Base-by-base conservation (phyloP, 1,140 invertebrate species). In the Temnothorax nylanderi region DNA sequence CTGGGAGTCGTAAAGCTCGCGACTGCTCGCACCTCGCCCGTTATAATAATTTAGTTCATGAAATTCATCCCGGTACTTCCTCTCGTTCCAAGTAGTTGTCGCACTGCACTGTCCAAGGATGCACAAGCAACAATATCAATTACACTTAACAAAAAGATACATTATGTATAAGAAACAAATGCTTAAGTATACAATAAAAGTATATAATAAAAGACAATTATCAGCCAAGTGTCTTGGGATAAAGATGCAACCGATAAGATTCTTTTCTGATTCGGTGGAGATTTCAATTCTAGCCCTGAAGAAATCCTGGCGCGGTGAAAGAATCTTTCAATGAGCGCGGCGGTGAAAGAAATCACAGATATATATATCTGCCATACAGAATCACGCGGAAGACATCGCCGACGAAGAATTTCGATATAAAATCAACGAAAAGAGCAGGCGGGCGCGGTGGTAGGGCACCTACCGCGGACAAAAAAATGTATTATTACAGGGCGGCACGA, bases 1-100 rank as follows among this genome's bases (percentile, higher is more conserved):
- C 41, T 91, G 92, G 92, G 92, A 93, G 75, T 92, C 92, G 90
- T 93, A 93, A 93, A 93, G 87, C 89, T 85, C 74, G 76, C 89
- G 76, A 71, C 76, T 86, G 64, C 87, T 89, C 85, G 85, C 89
- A 64, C 86, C 74, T 86, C 90, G 77, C 60, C 89, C 91, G 91
- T 92, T 93, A 93, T 92, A 93, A 93, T 93, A 93, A 93, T 93
- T 93, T 93, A 92, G 89, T 92, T 91, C 88, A 88, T 92, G 92
- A 93, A 93, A 93, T 92, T 92, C 78, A 54, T 89, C 87, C 86
- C 85, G 81, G 84, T 87, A 87, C 58, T 76, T 49, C 41, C 41
- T 26, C 41, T 26, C 6, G 26, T 56, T 1, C 62, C 65, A 51
- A 32, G 71, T 64, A 54, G 65, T 86, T 80, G 85, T 87, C 72